phyloP scores from a whole-genome alignment of 2,113 vertebrate genomes.

The Garra rufa region DNA sequence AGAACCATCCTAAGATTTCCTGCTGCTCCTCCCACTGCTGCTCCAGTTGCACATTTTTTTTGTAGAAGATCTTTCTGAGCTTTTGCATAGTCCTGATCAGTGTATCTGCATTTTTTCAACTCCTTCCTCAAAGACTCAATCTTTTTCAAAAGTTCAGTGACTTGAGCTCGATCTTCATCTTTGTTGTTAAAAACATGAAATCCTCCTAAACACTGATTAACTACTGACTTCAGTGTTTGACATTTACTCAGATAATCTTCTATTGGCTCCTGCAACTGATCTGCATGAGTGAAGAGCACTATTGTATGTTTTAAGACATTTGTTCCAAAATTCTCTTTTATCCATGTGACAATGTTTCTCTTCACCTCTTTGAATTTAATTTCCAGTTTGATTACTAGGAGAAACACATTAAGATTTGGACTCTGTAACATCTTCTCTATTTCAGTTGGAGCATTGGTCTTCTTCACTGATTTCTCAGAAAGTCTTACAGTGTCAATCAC shows the following conservation, averaged over 20 bases:
- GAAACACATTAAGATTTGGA: background rate
- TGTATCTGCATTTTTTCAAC: conserved; percentile 25
- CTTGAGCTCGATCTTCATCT: background rate
- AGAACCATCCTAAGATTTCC: too few species aligned
- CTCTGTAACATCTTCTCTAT: conserved; percentile 36
- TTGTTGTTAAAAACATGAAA: conserved; percentile 49
- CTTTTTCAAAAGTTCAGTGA: conserved; percentile 27
- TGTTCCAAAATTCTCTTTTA: conserved; percentile 41
- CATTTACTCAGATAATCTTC: background rate
- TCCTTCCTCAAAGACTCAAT: background rate
- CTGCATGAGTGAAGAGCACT: conserved; percentile 54
- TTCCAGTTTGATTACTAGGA: conserved; percentile 49
- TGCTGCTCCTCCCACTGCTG: too few species aligned
- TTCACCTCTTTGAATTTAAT: too few species aligned
- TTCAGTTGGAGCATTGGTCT: background rate
- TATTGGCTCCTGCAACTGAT: conserved; percentile 19
- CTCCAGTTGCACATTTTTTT: background rate
- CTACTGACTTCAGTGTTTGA: background rate
- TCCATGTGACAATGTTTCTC: conserved; percentile 25
- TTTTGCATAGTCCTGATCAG: background rate
- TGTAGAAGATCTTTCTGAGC: background rate
- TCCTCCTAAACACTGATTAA: background rate
- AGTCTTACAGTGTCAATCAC: conserved; percentile 64
- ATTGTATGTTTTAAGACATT: conserved; percentile 39
- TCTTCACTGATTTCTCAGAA: conserved; percentile 20